Conservation (phyloP, 2,797 vertebrate genomes). For the Halcyon chelicuti region DNA sequence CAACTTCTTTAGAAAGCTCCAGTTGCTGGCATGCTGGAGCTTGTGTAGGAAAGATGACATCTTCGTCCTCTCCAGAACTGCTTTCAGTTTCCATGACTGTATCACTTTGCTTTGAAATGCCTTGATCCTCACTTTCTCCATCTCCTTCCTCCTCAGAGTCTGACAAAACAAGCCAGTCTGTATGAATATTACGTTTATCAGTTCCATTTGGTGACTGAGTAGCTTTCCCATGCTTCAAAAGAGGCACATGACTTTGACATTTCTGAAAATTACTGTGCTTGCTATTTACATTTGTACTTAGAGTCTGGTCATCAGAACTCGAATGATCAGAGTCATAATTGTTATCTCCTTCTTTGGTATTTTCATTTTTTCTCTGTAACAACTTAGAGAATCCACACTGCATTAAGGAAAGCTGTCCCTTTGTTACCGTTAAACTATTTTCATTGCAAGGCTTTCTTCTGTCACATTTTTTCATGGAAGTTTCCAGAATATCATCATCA, state of each 20-base stretch:
- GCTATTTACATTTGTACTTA: constrained; percentile 47
- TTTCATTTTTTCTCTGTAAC: constrained; percentile 72
- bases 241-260: neutral
- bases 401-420: constrained; percentile 80
- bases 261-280: neutral
- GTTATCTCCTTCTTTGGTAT: constrained; percentile 4
- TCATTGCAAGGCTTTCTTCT: constrained; percentile 27
- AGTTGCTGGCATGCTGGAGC: neutral
- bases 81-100: constrained; percentile 54
- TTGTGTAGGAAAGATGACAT: constrained; percentile 71
- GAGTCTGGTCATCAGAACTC: constrained; percentile 27
- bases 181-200: neutral
- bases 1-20: neutral
- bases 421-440: neutral
- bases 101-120: neutral
- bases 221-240: neutral
- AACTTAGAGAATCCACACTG: constrained; percentile 86
- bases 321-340: neutral
- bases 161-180: constrained; percentile 52
- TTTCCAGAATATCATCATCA: constrained; percentile 82
- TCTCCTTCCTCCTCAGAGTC: constrained; percentile 64
- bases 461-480: constrained; percentile 42
- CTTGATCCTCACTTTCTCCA: neutral
- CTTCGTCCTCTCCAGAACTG: constrained; percentile 65
- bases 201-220: neutral